These are phyloP conservation scores for Leptodactylus fallax DNA, from an alignment of 2,797 vertebrate species.

Conservation along the genomic window DNA sequence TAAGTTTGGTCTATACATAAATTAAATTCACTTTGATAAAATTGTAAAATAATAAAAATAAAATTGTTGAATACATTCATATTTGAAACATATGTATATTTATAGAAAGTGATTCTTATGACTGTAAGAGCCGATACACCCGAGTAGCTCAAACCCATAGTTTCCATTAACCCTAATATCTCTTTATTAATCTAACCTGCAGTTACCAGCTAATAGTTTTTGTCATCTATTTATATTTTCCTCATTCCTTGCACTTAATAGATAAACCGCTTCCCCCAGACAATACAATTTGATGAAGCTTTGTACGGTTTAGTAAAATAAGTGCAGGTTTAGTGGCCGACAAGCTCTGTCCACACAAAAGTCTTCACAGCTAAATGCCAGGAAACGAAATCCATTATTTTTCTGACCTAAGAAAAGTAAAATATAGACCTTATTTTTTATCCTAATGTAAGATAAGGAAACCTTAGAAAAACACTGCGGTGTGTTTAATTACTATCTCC, in stretches of 20 bases:
- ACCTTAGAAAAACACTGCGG: slow-evolving; percentile 61
- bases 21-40: too few relatives aligned
- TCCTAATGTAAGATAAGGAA: slow-evolving; percentile 67
- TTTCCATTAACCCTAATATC: not conserved
- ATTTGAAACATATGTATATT: not conserved
- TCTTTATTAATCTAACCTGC: slow-evolving; percentile 1
- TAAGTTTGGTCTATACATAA: too few relatives aligned
- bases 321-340: not conserved
- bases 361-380: slow-evolving; percentile 24
- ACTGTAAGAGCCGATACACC: not conserved
- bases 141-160: not conserved
- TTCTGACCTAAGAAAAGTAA: slow-evolving; percentile 52
- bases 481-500: slow-evolving; percentile 69
- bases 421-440: slow-evolving; percentile 66
- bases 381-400: slow-evolving; percentile 62
- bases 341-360: slow-evolving; percentile 21
- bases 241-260: slow-evolving; percentile 21
- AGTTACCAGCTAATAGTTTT: slow-evolving; percentile 17
- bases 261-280: slow-evolving; percentile 36
- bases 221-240: slow-evolving; percentile 13
- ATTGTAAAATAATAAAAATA: too few relatives aligned
- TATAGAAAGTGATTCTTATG: not conserved
- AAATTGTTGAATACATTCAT: not conserved
- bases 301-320: slow-evolving; percentile 34
- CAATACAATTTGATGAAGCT: slow-evolving; percentile 31